These are phyloP conservation scores for Semnornis frantzii DNA, from an alignment of 2,113 vertebrate genomes.

Conservation along the genomic window DNA sequence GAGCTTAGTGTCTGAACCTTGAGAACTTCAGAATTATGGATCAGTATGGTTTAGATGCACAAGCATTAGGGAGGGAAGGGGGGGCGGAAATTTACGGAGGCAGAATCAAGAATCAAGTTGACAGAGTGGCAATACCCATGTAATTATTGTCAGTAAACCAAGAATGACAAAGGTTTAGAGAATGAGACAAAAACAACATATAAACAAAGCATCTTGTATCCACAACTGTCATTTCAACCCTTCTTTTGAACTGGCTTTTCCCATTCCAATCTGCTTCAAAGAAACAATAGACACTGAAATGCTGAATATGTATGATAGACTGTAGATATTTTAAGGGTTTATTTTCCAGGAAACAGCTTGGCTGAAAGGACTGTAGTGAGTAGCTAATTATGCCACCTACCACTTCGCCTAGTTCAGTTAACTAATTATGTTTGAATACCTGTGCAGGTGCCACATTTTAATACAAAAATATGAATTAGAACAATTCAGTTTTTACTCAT, in stretches of 20 bases:
- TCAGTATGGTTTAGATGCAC: neutral
- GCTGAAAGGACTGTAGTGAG: slow-evolving; percentile 23
- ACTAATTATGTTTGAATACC: slow-evolving; percentile 51
- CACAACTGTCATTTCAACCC: neutral
- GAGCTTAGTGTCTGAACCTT: neutral
- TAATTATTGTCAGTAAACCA: slow-evolving; percentile 8
- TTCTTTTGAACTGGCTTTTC: slow-evolving; percentile 23
- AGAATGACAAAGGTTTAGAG: neutral
- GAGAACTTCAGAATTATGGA: neutral
- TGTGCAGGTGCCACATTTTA: slow-evolving; percentile 39
- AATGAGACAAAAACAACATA: neutral
- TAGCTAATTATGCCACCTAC: slow-evolving; percentile 64
- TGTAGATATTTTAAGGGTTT: slow-evolving; percentile 47
- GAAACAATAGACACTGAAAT: slow-evolving; percentile 64
- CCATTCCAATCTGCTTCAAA: slow-evolving; percentile 56
- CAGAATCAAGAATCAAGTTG: neutral
- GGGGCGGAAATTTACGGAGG: neutral
- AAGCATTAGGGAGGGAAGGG: neutral
- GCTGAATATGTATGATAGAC: slow-evolving; percentile 56
- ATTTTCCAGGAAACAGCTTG: slow-evolving; percentile 47
- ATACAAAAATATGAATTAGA: slow-evolving; percentile 34
- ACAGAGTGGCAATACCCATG: neutral
- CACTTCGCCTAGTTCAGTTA: slow-evolving; percentile 59
- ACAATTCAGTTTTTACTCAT: neutral
- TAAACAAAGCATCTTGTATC: neutral